phyloP scores from a whole-genome alignment of 1,140 invertebrate species.

The Eubasilissa regina region DNA sequence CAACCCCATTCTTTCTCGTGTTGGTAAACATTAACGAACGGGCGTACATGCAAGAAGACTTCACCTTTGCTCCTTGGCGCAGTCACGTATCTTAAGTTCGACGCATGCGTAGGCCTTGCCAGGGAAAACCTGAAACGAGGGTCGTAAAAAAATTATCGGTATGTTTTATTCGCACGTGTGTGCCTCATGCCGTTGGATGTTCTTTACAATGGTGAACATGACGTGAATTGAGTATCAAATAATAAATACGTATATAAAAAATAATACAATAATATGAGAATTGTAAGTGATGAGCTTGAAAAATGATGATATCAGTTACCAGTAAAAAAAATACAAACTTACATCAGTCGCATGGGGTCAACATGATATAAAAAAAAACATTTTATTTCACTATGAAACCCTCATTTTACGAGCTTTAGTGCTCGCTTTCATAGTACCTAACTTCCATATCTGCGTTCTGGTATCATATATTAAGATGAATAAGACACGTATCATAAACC shows the following conservation, averaged over 20 bases:
- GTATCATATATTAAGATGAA: neutral
- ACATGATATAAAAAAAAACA: too few relatives aligned
- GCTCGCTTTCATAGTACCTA: too few relatives aligned
- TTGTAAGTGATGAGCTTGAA: too few relatives aligned
- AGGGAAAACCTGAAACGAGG: slow-evolving; percentile 18
- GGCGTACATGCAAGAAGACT: slow-evolving; percentile 28
- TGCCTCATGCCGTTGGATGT: neutral
- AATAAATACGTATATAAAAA: too few relatives aligned
- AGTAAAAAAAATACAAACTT: too few relatives aligned
- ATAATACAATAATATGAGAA: too few relatives aligned
- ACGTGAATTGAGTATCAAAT: neutral
- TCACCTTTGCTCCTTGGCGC: slow-evolving; percentile 50
- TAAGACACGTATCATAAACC: too few relatives aligned
- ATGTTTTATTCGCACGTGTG: slow-evolving; percentile 36
- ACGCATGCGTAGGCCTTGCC: slow-evolving; percentile 50
- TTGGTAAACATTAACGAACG: slow-evolving; percentile 48
- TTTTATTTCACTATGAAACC: too few relatives aligned
- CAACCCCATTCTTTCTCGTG: slow-evolving; percentile 5
- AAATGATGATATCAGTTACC: too few relatives aligned
- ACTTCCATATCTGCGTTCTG: neutral
- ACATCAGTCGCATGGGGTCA: too few relatives aligned
- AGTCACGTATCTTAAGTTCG: slow-evolving; percentile 56
- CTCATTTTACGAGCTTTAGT: too few relatives aligned
- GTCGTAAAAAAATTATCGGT: slow-evolving; percentile 42
- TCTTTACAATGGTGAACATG: neutral